Percentiles rank a stretch among this genome's conserved stretches.
Conservation (phyloP, 2,797 vertebrate species). For the Stomatorhinus walkeri region DNA sequence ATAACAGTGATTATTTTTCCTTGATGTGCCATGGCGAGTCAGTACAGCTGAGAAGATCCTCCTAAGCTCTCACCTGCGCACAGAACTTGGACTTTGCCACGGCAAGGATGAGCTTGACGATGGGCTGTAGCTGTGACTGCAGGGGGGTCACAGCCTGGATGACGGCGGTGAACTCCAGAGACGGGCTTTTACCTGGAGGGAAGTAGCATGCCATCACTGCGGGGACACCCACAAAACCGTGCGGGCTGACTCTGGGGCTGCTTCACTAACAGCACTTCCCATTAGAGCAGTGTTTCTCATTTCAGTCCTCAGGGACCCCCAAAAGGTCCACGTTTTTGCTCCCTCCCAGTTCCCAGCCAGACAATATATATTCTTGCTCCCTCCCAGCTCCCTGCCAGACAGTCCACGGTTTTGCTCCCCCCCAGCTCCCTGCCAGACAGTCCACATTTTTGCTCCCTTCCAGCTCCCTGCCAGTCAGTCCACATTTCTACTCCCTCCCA, state of each 20-base stretch:
- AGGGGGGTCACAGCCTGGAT: slow-evolving; percentile 62
- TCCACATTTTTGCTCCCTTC: background rate
- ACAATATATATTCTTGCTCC: background rate
- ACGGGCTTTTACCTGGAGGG: slow-evolving; percentile 57
- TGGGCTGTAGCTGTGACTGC: slow-evolving; percentile 63
- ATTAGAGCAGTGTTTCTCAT: slow-evolving; percentile 28
- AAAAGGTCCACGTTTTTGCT: background rate
- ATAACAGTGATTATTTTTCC: background rate
- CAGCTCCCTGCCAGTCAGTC: background rate
- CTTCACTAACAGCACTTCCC: slow-evolving; percentile 18
- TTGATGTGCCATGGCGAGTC: background rate
- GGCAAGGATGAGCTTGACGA: slow-evolving; percentile 67
- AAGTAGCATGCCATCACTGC: background rate
- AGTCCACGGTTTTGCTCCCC: background rate
- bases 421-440: background rate
- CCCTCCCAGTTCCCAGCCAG: background rate
- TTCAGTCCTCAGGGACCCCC: background rate
- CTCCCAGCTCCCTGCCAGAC: background rate
- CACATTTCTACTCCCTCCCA: background rate
- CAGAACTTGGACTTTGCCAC: slow-evolving; percentile 73
- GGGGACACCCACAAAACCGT: background rate
- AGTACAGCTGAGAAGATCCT: background rate
- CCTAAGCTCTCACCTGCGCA: slow-evolving; percentile 55
- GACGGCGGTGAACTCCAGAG: slow-evolving; percentile 66
- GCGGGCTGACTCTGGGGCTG: background rate